Evolutionary conservation across 2,113 vertebrate genomes (phyloP), one percentile per base, ranked within the genome.

Genomic region (Vulpes ferrilata): DNA sequence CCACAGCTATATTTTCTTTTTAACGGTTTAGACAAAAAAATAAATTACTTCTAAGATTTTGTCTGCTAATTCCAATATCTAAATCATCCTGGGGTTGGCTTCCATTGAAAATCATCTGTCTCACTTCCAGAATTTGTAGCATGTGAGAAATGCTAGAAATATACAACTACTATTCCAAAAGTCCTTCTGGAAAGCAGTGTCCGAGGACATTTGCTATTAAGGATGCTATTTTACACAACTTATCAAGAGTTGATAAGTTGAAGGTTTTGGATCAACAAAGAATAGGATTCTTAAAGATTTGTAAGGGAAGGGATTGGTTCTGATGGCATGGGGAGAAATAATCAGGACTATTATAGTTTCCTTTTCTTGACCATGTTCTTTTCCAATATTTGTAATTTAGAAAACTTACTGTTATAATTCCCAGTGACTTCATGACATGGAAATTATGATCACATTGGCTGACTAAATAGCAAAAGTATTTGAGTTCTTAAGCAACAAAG

Each of bases 401-500:
- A 87, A 94, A 84, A 59, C 62, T 19, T n/a, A 32, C 25, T 85
- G 1, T 60, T 69, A 32, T 62, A 79, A 74, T 95, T 96, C 19
- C 32, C 4, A 80, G 2, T 83, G 83, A 94, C 20, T 76, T 59
- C 48, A 73, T 65, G n/a, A 25, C 64, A 51, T 71, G 30, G 90
- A 11, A 81, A 93, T 43, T 92, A 43, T 83, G 74, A 80, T 59
- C 82, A 89, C 22, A 84, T 3, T 90, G 43, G 48, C 20, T 95
- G 73, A 89, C 67, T 76, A 82, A 98, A 32, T 51, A 57, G 48
- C 79, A 59, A 67, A 95, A 87, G 38, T 30, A 89, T 88, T 93
- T 93, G 35, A 51, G 62, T 89, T 91, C n/a, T 85, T 83, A 43
- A 86, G 19, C 48, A 95, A 93, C 95, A 87, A 96, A 96, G 86